Evolutionary conservation across 2,888 invertebrate species (phyloP), one percentile per base, ranked within the genome.

Genomic region (Nomada goodeniana): DNA sequence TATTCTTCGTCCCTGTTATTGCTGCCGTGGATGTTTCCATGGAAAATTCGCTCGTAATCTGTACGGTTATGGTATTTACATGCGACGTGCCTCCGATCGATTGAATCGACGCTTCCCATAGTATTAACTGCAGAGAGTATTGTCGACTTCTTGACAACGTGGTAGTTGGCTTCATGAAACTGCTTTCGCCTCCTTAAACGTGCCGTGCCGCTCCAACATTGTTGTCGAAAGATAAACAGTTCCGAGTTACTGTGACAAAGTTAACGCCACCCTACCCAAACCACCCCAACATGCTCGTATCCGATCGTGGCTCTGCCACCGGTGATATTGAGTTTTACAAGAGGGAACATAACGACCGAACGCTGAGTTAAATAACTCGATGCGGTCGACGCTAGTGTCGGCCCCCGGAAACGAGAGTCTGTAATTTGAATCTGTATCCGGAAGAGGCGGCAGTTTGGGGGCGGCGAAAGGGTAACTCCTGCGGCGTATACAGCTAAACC

Each of bases 321-420:
- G 76, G 72, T 76, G 71, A 83, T 85, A 86, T 86, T 76, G 83
- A 83, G 86, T 86, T 85, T 82, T 80, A 83, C 72, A 82, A 76
- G 74, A 82, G 74, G 71, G 65, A 74, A 59, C 61, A 77, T 53
- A 64, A 53, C 50, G 57, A 53, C 61, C 64, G 67, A 71, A 76
- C 53, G 64, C 29, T 10, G 80, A 70, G 85, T 86, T 79, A 85
- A 85, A 85, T 83, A 85, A 85, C 86, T 70, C 55, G 68, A 11
- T n/a, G 69, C 60, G 57, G 76, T 52, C 57, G 63, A 75, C 61
- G 57, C 55, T 42, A 73, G 72, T 71, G 55, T 57, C 57, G 36
- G 65, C 79, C 64, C 29, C 70, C 78, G 73, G 83, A 83, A 83
- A 72, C 73, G 64, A 20, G 77, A 75, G 72, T 57, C 69, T 68